Base-by-base conservation (phyloP, 2,113 vertebrate species). In the Edolisoma coerulescens region DNA sequence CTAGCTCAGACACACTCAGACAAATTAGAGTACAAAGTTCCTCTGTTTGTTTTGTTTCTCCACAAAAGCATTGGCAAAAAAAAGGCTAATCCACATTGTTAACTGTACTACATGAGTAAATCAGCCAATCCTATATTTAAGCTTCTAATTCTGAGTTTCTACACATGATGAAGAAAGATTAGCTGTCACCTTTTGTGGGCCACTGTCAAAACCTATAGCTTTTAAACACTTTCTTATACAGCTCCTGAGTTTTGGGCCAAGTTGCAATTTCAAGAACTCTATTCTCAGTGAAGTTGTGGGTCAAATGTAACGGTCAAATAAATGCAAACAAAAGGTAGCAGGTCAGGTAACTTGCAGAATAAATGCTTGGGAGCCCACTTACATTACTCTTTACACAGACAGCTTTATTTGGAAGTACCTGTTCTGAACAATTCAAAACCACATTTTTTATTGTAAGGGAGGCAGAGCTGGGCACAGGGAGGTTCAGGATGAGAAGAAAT, bases 141-240 rank as follows among this genome's bases (percentile, higher is more conserved):
- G 60, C 93, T 95, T 95, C 83, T 52, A 64, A 89, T 94, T 96
- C 21, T 96, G 77, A 91, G 52, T 24, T 80, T 91, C 77, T 76
- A 44, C n/a, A 68, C 67, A 22, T 20, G 64, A 56, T 93, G 88
- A 91, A 94, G 90, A 82, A 94, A 91, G 84, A 57, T 69, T 39
- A 81, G 63, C 3, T 94, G 80, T 77, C 93, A 83, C 35, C 42
- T 44, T 77, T 84, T 92, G 84, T 86, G 63, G 42, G 26, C 30
- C 35, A 18, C 24, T 78, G 33, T 76, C 75, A 76, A 65, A 85
- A 30, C 15, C 16, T 45, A 16, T 18, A 56, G 27, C 75, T 74
- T 52, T 85, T 59, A 63, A 70, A 74, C 14, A 41, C 21, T 61
- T 76, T 54, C 22, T 84, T 50, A 24, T 10, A 39, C 17, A 49